Conservation (phyloP, 2,888 invertebrate species). For the Axea sp. region DNA sequence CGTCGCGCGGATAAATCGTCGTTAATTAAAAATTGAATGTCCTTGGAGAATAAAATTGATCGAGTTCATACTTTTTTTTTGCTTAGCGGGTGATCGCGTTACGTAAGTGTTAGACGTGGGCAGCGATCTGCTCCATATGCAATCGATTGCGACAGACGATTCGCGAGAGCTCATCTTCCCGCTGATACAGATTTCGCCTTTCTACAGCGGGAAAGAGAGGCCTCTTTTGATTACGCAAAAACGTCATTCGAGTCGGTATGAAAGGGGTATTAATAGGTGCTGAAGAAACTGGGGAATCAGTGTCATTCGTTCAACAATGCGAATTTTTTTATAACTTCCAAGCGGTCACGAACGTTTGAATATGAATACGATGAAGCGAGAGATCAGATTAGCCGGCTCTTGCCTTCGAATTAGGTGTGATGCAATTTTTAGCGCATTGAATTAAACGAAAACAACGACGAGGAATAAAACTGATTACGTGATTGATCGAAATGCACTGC, state of each 20-base stretch:
- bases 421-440: too few relatives aligned
- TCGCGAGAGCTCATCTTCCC: constrained; percentile 62
- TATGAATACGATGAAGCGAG: constrained; percentile 11
- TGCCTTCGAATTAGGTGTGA: background rate
- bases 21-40: constrained; percentile 13
- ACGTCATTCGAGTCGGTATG: constrained; percentile 41
- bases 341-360: constrained; percentile 34
- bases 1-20: too few relatives aligned
- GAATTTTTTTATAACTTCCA: constrained; percentile 50
- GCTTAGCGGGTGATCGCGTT: constrained; percentile 56
- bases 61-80: constrained; percentile 46
- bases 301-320: constrained; percentile 56
- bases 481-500: too few relatives aligned
- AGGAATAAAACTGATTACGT: too few relatives aligned
- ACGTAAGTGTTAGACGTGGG: constrained; percentile 62
- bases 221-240: constrained; percentile 50
- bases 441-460: too few relatives aligned
- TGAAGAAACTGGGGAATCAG: constrained; percentile 57
- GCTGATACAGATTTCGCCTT: constrained; percentile 64
- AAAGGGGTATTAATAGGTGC: constrained; percentile 59
- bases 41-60: constrained; percentile 34
- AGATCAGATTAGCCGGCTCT: constrained; percentile 12
- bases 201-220: constrained; percentile 45
- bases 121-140: constrained; percentile 63
- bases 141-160: constrained; percentile 59